Percentiles rank a stretch among this genome's conserved stretches.
These are phyloP conservation scores for Ambastaia sidthimunki DNA, from an alignment of 2,797 vertebrate species.

Conservation along the genomic window DNA sequence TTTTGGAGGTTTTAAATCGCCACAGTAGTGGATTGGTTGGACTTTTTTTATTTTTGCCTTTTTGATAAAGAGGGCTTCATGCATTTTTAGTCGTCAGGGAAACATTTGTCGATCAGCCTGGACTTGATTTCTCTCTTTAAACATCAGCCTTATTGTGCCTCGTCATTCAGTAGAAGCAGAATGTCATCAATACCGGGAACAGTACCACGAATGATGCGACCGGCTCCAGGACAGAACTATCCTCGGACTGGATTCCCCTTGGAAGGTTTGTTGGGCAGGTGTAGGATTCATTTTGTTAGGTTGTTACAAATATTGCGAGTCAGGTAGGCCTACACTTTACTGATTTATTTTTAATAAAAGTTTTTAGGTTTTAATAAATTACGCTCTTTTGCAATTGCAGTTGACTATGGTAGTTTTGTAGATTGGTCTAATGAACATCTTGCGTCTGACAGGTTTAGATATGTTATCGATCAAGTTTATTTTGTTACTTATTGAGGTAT, in stretches of 20 bases:
- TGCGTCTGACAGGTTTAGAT: not conserved
- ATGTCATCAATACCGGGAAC: constrained; percentile 84
- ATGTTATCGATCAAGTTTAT: not conserved
- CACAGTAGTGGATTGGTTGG: constrained; percentile 45
- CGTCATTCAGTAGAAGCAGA: constrained; percentile 60
- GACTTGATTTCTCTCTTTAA: constrained; percentile 57
- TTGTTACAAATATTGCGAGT: not conserved
- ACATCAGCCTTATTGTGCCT: constrained; percentile 56
- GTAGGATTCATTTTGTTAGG: not conserved
- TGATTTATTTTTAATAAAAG: not conserved
- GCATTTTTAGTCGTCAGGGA: constrained; percentile 47
- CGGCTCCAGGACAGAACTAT: constrained; percentile 87
- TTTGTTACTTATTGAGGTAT: not conserved
- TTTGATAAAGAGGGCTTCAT: constrained; percentile 42
- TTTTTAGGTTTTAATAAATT: no score
- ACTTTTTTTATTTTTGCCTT: constrained; percentile 29
- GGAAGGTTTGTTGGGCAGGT: constrained; percentile 78
- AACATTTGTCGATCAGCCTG: constrained; percentile 47
- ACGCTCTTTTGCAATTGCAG: no score
- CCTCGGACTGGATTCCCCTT: constrained; percentile 85
- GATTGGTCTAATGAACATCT: not conserved
- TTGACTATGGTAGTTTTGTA: no score
- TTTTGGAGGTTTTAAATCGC: constrained; percentile 47
- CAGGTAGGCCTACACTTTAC: not conserved
- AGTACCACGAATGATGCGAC: constrained; percentile 87